Base-by-base conservation (phyloP, 2,797 vertebrate genomes). In the Antrozous pallidus region DNA sequence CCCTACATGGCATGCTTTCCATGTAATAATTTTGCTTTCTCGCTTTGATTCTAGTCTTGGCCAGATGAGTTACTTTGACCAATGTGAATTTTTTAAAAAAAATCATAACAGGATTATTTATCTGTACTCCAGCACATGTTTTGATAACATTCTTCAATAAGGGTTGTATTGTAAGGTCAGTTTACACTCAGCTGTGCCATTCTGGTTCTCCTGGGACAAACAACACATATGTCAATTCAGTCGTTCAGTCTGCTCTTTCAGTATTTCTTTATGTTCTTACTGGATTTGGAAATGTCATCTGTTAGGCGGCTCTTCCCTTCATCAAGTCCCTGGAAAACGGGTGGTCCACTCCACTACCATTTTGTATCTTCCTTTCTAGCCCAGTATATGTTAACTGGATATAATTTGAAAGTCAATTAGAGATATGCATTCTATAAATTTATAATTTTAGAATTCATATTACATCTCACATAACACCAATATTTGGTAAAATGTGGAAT, bases 321-420 rank as follows among this genome's bases (percentile, higher is more conserved):
- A 95, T 86, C 86, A 96, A 94, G 95, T n/a, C 28, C 83, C 79
- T 49, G 40, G 92, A 87, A 42, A 96, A 88, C 73, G 6, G 2
- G 65, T 65, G 2, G 67, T 11, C 16, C 4, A 47, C 6, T 13
- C 71, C 93, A 91, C 36, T 74, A 87, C 11, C 13, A 28, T 91
- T 70, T 79, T 96, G 85, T 73, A 84, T 90, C 63, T 87, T 45
- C 14, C 78, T 93, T 33, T 38, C 20, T 54, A 86, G 80, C 9
- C 88, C 22, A 70, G 56, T 88, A 70, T 45, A 13, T 70, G 5
- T 83, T 80, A 83, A 58, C 51, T 86, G 28, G 91, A 69, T 40
- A 56, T n/a, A 61, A 67, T 63, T 73, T 78, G 38, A 31, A 73
- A 77, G 22, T 54, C n/a, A 77, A 78, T 81, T 38, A 45, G 11